Conservation (phyloP, 2,888 invertebrate genomes). For the Phengaris arion region DNA sequence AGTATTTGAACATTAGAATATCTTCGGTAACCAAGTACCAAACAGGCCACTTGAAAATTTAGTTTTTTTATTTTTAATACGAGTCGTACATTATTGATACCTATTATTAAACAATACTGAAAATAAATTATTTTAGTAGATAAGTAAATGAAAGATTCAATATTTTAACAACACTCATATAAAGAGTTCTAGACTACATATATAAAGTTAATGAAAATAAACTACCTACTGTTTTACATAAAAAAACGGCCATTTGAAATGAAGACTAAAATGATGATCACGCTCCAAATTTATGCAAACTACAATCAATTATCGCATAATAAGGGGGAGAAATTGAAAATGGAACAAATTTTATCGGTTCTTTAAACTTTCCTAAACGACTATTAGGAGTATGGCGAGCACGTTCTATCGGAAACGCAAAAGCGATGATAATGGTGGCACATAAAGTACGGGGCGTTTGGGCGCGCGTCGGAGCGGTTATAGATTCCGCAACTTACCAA, state of each 20-base stretch:
- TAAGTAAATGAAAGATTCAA: no score
- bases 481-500: constrained; percentile 75
- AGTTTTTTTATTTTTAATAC: no score
- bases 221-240: background rate
- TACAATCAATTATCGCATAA: constrained; percentile 37
- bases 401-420: constrained; percentile 75
- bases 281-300: constrained; percentile 26
- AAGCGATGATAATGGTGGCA: constrained; percentile 73
- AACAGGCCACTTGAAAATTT: no score
- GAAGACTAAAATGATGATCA: constrained; percentile 23
- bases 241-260: background rate
- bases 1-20: no score
- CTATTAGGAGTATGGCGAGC: constrained; percentile 68
- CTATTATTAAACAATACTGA: background rate
- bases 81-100: background rate
- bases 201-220: background rate
- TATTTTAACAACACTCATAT: background rate
- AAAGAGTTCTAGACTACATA: no score
- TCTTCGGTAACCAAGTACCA: no score
- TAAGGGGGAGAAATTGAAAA: constrained; percentile 56
- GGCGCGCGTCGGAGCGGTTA: constrained; percentile 43
- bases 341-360: constrained; percentile 64
- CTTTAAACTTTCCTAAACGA: constrained; percentile 63
- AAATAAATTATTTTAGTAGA: no score
- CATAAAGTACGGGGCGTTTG: constrained; percentile 69